Percentiles rank a stretch among this genome's conserved stretches.
These are phyloP conservation scores for Lanistes nyassanus DNA, from an alignment of 1,140 invertebrate species.

Conservation along the genomic window DNA sequence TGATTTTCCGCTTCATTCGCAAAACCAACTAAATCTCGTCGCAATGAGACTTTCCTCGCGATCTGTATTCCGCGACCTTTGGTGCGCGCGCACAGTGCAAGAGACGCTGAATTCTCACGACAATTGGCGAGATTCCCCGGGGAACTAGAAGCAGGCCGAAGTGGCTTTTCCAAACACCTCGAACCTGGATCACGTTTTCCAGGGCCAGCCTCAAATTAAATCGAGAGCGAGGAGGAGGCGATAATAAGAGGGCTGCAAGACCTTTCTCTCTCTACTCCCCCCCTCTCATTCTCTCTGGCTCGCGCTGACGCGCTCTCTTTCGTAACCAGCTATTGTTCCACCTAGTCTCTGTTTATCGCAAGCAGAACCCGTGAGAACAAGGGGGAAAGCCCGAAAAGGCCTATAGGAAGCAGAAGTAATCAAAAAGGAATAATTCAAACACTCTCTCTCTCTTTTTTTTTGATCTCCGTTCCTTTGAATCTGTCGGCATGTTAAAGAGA, in stretches of 20 bases:
- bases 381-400: neutral
- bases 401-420: neutral
- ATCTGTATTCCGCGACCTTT: slow-evolving; percentile 22
- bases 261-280: neutral
- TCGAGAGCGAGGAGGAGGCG: slow-evolving; percentile 11
- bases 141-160: neutral
- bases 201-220: slow-evolving; percentile 21
- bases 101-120: slow-evolving; percentile 14
- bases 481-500: no score
- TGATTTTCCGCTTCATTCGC: slow-evolving; percentile 25
- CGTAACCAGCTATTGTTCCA: slow-evolving; percentile 12
- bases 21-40: slow-evolving; percentile 19
- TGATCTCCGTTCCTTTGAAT: no score
- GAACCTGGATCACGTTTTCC: slow-evolving; percentile 17
- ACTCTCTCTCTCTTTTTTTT: no score
- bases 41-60: slow-evolving; percentile 9
- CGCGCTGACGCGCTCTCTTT: no score
- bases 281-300: no score
- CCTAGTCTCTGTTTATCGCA: neutral
- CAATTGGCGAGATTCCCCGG: slow-evolving; percentile 14
- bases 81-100: slow-evolving; percentile 6
- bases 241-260: slow-evolving; percentile 13
- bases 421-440: no score
- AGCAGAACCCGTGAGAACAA: neutral
- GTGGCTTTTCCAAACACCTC: slow-evolving; percentile 15